phyloP scores from a whole-genome alignment of 2,113 vertebrate genomes.

The Aspiorhynchus laticeps region DNA sequence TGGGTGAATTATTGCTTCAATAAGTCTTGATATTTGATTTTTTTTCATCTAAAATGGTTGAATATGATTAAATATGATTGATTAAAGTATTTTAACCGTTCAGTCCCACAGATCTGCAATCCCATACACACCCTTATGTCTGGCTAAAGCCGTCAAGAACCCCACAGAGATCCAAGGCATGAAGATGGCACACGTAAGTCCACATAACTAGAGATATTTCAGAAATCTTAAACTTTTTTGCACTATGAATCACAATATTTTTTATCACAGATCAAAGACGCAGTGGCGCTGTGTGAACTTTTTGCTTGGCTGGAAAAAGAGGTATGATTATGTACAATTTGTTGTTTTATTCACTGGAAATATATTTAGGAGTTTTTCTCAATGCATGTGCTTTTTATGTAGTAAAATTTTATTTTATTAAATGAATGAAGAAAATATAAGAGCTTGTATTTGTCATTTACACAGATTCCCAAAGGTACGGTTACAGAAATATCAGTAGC shows the following conservation, averaged over 20 bases:
- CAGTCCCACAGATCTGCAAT: slow-evolving; percentile 86
- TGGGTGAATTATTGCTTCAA: neutral
- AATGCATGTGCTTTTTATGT: neutral
- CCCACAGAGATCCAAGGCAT: slow-evolving; percentile 88
- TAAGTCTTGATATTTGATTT: neutral
- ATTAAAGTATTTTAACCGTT: neutral
- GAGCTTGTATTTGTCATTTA: neutral
- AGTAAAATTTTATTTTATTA: too few relatives aligned
- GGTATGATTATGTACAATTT: slow-evolving; percentile 71
- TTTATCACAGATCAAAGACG: slow-evolving; percentile 89
- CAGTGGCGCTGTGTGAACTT: slow-evolving; percentile 94
- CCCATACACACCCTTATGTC: slow-evolving; percentile 93
- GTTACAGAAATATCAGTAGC: slow-evolving; percentile 93
- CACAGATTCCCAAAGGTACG: slow-evolving; percentile 88
- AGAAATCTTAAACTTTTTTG: neutral
- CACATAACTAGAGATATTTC: neutral
- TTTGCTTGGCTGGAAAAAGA: slow-evolving; percentile 97
- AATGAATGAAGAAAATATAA: neutral
- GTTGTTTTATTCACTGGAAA: neutral
- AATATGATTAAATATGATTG: neutral
- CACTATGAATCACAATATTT: neutral
- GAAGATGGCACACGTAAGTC: slow-evolving; percentile 92
- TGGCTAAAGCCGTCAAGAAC: slow-evolving; percentile 97
- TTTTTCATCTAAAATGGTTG: neutral
- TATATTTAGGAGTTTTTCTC: neutral